Evolutionary conservation across 2,888 invertebrate species (phyloP), one percentile per base, ranked within the genome.

Genomic region (Caenorhabditis sp.): DNA sequence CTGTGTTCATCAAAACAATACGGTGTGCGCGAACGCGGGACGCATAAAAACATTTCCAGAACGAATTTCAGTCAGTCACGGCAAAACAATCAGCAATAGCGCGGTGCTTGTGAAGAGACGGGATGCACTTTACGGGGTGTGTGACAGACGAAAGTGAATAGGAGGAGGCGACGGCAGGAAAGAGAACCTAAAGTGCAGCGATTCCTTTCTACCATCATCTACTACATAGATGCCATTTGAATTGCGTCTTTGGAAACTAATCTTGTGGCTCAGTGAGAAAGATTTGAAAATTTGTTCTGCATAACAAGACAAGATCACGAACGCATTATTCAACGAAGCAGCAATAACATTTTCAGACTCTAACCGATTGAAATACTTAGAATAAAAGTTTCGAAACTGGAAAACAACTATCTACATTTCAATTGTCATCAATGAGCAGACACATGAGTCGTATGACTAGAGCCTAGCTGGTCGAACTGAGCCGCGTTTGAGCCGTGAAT

Each of bases 11-110:
- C 24, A 53, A 63, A 53, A 53, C 53, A 53, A 53, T 53, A 39
- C 22, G 27, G 52, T 52, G 27, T 35, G 17, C 20, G 24, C 5
- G 45, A 22, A 17, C 24, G 22, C 30, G 50, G 1, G 27, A 7
- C 27, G 48, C n/a, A n/a, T n/a, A n/a, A 52, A 52, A 48, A 48
- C 48, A 48, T 30, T 48, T 48, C 17, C 48, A 48, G 48, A 48
- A 11, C 46, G 46, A 46, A 46, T 26, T 46, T 26, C 46, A 46
- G 46, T 46, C 46, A 26, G 46, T 46, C 46, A 41, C 9, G 46
- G 8, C 20, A 43, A 46, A 24, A 46, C 46, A 46, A n/a, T 46
- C 26, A 13, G 7, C n/a, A n/a, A n/a, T 20, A 7, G 43, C 22
- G 43, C 13, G 11, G 46, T 6, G 26, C 22, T 4, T 7, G 15